Evolutionary conservation across 1,140 invertebrate genomes (phyloP).

Genomic region (Euwallacea similis): DNA sequence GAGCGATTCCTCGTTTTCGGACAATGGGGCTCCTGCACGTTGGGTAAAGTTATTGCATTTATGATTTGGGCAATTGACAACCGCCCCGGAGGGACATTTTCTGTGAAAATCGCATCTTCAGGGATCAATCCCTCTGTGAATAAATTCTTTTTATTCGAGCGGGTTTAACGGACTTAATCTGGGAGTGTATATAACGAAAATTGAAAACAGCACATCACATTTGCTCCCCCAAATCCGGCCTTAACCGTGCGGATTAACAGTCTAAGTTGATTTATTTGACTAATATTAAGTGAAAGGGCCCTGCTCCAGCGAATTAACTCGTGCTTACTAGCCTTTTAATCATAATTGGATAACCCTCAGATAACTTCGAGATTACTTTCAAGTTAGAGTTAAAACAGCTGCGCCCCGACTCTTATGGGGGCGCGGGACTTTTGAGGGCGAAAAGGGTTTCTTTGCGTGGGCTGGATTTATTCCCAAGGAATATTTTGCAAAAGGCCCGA

Average conservation of each 20-base stretch:
- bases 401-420: background rate
- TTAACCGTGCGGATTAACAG: slow-evolving; percentile 23
- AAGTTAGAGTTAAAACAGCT: slow-evolving; percentile 30
- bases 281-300: slow-evolving; percentile 36
- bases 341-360: slow-evolving; percentile 38
- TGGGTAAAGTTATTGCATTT: background rate
- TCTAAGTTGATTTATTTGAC: slow-evolving; percentile 35
- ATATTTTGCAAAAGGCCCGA: background rate
- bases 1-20: slow-evolving; percentile 7
- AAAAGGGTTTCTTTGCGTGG: no score
- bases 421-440: no score
- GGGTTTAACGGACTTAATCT: slow-evolving; percentile 3
- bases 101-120: no score
- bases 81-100: no score
- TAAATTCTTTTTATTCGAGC: background rate
- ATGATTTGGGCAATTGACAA: no score
- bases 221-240: slow-evolving; percentile 18
- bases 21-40: slow-evolving; percentile 21
- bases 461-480: no score
- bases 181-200: slow-evolving; percentile 9
- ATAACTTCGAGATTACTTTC: slow-evolving; percentile 29
- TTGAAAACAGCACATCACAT: slow-evolving; percentile 27
- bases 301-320: slow-evolving; percentile 32
- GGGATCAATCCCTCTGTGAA: no score
- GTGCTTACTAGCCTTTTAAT: slow-evolving; percentile 38